These are phyloP conservation scores for Tetragonula carbonaria DNA, from an alignment of 2,888 invertebrate species.

Conservation along the genomic window DNA sequence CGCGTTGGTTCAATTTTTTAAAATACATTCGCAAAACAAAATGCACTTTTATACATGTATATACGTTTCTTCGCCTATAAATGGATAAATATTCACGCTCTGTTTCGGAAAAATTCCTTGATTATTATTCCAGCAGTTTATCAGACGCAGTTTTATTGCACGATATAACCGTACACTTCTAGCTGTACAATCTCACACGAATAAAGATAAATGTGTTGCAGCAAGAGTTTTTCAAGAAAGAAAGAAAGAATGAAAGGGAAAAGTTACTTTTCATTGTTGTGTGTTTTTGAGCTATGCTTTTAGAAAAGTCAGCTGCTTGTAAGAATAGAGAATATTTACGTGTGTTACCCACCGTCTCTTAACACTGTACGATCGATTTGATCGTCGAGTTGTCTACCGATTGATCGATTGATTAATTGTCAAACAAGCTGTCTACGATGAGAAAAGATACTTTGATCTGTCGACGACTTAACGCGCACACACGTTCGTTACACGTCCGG, in stretches of 20 bases:
- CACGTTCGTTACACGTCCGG: background rate
- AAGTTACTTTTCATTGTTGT: conserved; percentile 50
- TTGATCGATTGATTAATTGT: background rate
- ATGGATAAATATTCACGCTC: background rate
- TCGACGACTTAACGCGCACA: conserved; percentile 44
- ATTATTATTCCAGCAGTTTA: background rate
- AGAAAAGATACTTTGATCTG: conserved; percentile 43
- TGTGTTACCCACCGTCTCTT: background rate
- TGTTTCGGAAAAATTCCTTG: background rate
- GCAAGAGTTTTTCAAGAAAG: background rate
- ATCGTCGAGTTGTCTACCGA: background rate
- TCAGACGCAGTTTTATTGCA: background rate
- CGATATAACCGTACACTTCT: background rate
- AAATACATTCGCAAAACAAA: too few relatives aligned
- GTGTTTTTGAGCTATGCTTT: conserved; percentile 69
- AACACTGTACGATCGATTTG: background rate
- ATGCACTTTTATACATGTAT: too few relatives aligned
- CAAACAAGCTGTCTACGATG: conserved; percentile 68
- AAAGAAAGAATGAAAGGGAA: background rate
- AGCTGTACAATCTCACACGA: background rate
- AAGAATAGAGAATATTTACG: conserved; percentile 40
- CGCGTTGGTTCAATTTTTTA: too few relatives aligned
- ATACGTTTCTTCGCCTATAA: background rate
- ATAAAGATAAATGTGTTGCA: background rate
- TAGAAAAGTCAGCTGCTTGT: conserved; percentile 70